A percentile compares a stretch with the other conserved stretches of the same genome.
These are phyloP conservation scores for Odobenus rosmarus DNA, from an alignment of 2,113 vertebrate genomes.

Conservation along the genomic window DNA sequence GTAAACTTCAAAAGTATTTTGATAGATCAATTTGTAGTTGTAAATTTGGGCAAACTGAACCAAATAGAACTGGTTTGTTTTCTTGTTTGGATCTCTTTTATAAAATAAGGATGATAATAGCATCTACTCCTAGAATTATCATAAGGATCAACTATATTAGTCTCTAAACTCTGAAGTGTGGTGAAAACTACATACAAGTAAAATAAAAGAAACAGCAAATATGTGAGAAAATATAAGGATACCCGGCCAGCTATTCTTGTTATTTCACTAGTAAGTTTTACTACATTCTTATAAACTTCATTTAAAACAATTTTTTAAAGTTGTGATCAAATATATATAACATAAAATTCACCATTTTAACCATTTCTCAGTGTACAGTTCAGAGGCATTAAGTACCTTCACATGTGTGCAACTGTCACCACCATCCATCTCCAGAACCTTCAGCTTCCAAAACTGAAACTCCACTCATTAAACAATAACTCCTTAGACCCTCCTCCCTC, in stretches of 20 bases:
- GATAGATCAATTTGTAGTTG: background rate
- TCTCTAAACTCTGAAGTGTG: background rate
- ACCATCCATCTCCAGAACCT: background rate
- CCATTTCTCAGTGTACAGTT: background rate
- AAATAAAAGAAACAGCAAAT: slow-evolving; percentile 14
- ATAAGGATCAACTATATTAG: background rate
- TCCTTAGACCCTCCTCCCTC: too few relatives aligned
- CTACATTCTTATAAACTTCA: slow-evolving; percentile 47
- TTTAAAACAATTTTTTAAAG: background rate
- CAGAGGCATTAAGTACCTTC: background rate
- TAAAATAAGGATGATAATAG: background rate
- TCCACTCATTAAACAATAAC: background rate
- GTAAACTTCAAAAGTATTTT: background rate
- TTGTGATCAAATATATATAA: background rate
- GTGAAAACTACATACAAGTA: background rate
- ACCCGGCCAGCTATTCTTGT: slow-evolving; percentile 54
- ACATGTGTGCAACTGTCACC: background rate
- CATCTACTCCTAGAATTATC: background rate
- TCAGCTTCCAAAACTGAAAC: background rate
- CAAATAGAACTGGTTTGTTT: background rate
- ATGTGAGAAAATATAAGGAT: slow-evolving; percentile 62
- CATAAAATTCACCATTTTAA: background rate
- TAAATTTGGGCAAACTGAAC: background rate
- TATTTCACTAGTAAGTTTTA: slow-evolving; percentile 60
- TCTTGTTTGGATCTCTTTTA: background rate